Base-by-base conservation (phyloP, 2,888 invertebrate species). In the Polydrusus tereticollis region DNA sequence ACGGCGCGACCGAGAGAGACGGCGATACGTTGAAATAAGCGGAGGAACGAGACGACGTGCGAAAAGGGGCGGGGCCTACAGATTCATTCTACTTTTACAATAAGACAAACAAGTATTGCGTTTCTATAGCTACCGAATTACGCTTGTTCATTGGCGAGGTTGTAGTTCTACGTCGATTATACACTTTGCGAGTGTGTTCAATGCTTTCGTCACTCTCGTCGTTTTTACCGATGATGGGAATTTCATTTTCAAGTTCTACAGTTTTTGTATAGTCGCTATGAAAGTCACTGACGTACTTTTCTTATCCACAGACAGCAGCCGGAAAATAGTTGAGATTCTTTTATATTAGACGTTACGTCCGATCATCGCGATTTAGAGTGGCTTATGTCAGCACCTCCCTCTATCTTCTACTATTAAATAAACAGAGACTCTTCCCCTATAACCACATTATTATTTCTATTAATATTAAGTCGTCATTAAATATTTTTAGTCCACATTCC, bases 71-170 rank as follows among this genome's bases (percentile, higher is more conserved):
- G 85, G 82, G 81, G 83, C 80, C 64, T 10, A 77, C 75, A 82
- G 83, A 83, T 83, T 84, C 84, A 84, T 85, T 84, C 83, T 82
- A 82, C 83, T 84, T 84, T 83, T 83, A 82, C 84, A 85, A 85
- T 85, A 85, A 83, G 83, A 82, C 81, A 81, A 82, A 82, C 81
- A 82, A 82, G 81, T 77, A 82, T 78, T 82, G 80, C 80, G 85
- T 84, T 86, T 84, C 85, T 86, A 86, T 85, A 86, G 85, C 86
- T 86, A 86, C 85, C 84, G 85, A 80, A 83, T 83, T 86, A 85
- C 85, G 84, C 84, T 79, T 45, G 74, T 81, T 82, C 84, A 86
- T 86, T 86, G 86, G 86, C 80, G 78, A 77, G 78, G 80, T 78
- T 80, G 29, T n/a, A 55, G 21, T 23, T 12, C 21, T 55, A 18